Evolutionary conservation across 2,888 invertebrate species (phyloP).

Genomic region (Lycaena phlaeas): DNA sequence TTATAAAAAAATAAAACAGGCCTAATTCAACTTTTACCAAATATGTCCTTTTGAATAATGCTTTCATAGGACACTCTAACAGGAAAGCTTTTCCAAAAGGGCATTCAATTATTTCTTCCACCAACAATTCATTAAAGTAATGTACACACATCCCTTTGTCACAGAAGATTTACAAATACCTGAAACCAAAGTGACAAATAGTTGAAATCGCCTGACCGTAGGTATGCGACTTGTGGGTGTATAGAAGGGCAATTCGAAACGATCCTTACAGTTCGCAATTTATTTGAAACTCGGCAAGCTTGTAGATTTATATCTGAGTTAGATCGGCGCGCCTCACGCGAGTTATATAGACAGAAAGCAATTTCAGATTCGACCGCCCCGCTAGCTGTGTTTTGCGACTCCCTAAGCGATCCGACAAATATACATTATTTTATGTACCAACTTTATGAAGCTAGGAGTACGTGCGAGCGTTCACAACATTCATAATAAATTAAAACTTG

Average conservation of each 20-base stretch:
- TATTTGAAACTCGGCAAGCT: conserved; percentile 53
- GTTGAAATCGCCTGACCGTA: conserved; percentile 27
- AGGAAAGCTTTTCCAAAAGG: background rate
- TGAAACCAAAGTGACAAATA: conserved; percentile 49
- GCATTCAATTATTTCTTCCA: background rate
- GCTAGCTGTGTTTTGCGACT: conserved; percentile 26
- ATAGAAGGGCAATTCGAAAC: conserved; percentile 38
- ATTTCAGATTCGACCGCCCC: conserved; percentile 43
- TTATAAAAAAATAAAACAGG: too few species aligned
- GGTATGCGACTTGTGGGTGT: conserved; percentile 18
- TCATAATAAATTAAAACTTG: background rate
- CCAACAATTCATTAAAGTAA: background rate
- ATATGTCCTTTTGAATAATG: too few species aligned
- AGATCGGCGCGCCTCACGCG: conserved; percentile 53
- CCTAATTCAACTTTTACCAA: too few species aligned
- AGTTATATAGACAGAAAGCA: conserved; percentile 43
- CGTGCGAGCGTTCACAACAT: background rate
- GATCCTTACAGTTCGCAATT: conserved; percentile 57
- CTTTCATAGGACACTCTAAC: too few species aligned
- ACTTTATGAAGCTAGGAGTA: too few species aligned
- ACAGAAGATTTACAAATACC: conserved; percentile 29
- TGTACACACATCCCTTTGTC: conserved; percentile 12
- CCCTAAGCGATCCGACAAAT: conserved; percentile 23
- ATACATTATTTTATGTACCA: too few species aligned
- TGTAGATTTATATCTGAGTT: conserved; percentile 60